phyloP scores from a whole-genome alignment of 92 coral and sea anemone species.

The Porites evermanni region DNA sequence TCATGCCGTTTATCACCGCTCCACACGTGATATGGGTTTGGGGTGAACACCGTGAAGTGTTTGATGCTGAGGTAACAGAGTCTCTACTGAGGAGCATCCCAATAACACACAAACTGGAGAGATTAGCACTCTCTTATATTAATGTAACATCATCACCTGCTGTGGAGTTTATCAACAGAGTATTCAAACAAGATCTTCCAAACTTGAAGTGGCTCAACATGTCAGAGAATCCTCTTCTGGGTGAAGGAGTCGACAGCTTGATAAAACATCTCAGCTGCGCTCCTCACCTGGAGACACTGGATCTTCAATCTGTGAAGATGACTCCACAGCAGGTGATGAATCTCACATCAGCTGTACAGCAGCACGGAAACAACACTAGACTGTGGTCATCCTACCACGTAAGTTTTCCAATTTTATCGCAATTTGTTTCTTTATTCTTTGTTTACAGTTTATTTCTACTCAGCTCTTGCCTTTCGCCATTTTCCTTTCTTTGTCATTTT shows the following conservation, averaged over 20 bases:
- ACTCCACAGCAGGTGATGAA: background rate
- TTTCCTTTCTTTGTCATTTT: background rate
- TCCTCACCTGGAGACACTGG: background rate
- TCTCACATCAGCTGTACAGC: background rate
- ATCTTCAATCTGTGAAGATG: background rate
- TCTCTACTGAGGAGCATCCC: background rate
- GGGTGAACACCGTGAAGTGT: background rate
- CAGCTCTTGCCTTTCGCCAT: background rate
- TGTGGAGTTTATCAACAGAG: background rate
- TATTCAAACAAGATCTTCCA: background rate
- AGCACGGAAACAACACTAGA: background rate
- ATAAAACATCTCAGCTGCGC: background rate
- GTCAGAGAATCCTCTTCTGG: background rate
- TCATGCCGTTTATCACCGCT: background rate
- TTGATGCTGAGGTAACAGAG: background rate
- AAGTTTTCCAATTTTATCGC: background rate
- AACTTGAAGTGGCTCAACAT: background rate
- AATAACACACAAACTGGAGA: background rate
- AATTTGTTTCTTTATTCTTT: background rate
- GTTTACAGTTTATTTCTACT: background rate
- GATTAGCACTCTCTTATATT: fast-evolving
- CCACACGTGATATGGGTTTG: fast-evolving
- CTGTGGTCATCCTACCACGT: background rate
- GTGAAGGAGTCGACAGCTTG: background rate
- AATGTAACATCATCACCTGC: background rate